Evolutionary conservation across 2,113 vertebrate species (phyloP).

Genomic region (Sciurus niger): DNA sequence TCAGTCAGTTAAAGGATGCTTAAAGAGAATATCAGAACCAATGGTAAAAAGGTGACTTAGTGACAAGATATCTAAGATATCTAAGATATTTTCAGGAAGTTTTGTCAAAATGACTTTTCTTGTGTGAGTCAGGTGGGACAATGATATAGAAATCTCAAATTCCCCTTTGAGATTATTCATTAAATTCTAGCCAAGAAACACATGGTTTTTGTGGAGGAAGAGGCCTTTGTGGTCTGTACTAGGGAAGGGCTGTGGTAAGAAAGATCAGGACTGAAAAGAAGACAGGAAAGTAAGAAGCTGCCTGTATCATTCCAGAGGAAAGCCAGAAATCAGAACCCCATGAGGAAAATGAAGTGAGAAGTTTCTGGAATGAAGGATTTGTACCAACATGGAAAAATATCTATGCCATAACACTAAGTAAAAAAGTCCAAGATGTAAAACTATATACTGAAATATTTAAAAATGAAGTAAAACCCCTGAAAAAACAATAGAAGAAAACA

Average conservation of each 20-base stretch:
- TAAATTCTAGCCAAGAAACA: background rate
- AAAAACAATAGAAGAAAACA: background rate
- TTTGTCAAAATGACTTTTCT: background rate
- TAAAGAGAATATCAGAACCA: background rate
- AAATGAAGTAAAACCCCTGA: background rate
- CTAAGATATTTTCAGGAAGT: constrained; percentile 8
- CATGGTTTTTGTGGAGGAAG: background rate
- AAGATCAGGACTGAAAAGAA: background rate
- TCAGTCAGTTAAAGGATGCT: background rate
- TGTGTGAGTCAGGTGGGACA: background rate
- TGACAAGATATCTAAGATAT: background rate
- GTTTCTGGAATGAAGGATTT: background rate
- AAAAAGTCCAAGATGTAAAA: background rate
- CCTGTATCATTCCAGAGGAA: accelerated
- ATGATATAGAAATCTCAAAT: background rate
- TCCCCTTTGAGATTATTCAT: background rate
- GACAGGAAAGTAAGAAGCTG: background rate
- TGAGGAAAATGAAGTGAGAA: background rate
- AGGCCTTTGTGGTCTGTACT: background rate
- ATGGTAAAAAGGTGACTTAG: background rate
- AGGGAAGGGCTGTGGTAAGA: background rate
- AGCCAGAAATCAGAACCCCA: background rate
- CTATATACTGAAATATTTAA: background rate
- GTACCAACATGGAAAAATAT: background rate
- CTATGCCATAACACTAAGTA: background rate